phyloP scores from a whole-genome alignment of 1,140 invertebrate genomes.

The Antheraea pernyi region DNA sequence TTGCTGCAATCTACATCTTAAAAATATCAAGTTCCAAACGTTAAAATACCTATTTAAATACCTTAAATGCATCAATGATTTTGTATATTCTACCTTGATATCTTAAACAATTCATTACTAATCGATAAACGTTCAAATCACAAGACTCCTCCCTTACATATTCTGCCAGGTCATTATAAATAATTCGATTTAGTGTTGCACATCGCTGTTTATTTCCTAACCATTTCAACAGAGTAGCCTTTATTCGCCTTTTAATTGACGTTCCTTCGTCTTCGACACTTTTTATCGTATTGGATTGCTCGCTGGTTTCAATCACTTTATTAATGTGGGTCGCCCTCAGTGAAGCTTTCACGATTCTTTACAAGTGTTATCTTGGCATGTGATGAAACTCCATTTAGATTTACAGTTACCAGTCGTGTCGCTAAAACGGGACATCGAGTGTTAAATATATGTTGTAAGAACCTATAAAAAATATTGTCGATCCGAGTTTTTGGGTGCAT shows the following conservation, averaged over 20 bases:
- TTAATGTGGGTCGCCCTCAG: slow-evolving; percentile 13
- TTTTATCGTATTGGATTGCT: slow-evolving; percentile 27
- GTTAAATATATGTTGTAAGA: slow-evolving; percentile 38
- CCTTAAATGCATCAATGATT: too few species aligned
- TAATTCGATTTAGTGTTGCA: background rate
- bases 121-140: background rate
- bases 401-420: slow-evolving; percentile 44
- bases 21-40: too few species aligned
- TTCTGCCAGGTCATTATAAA: background rate
- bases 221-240: slow-evolving; percentile 19
- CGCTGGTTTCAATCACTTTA: slow-evolving; percentile 1
- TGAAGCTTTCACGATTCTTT: slow-evolving; percentile 41
- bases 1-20: too few species aligned
- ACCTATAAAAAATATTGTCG: slow-evolving; percentile 2
- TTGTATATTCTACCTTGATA: too few species aligned
- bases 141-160: background rate
- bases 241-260: slow-evolving; percentile 44
- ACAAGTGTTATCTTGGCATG: slow-evolving; percentile 48
- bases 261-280: slow-evolving; percentile 20
- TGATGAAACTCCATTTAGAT: slow-evolving; percentile 50
- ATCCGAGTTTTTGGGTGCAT: too few species aligned
- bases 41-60: too few species aligned
- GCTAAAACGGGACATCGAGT: slow-evolving; percentile 33
- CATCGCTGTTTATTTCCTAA: slow-evolving; percentile 20
- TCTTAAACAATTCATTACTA: background rate